Base-by-base conservation (phyloP, 2,113 vertebrate species). In the Sturnus vulgaris region DNA sequence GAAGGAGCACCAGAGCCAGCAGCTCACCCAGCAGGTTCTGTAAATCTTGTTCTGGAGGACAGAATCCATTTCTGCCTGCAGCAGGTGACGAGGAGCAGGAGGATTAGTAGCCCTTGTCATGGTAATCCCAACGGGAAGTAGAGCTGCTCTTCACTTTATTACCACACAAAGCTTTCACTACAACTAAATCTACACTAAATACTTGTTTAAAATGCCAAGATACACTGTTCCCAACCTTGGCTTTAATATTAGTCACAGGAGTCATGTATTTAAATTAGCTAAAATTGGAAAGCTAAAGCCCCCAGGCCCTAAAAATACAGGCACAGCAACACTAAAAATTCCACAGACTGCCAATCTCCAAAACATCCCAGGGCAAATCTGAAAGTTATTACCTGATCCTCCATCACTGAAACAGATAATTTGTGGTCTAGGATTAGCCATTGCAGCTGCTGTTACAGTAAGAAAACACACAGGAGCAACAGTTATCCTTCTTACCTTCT, bases 121-220 rank as follows among this genome's bases (percentile, higher is more conserved):
- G 31, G 85, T 90, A 96, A 95, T 93, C 87, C 75, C 87, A 92
- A 79, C 24, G 11, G 73, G 82, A 90, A 69, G 37, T 2, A 76
- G 82, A 86, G 82, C 70, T 3, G 23, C 84, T 79, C 73, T 78
- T 90, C 73, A 39, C 49, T 91, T 66, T 18, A 57, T 61, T 82
- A 66, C 75, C 1, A 3, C 57, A 56, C n/a, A 90, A 53, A 93
- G 73, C 64, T 87, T 93, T 90, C 1, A 2, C 86, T 95, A 91
- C 77, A 78, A 89, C 69, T 88, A 78, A 91, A 76, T 89, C 86
- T 70, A 68, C 3, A 3, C 57, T 87, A 87, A 93, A 71, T 53
- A 39, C 79, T 93, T 56, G 57, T 85, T 92, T 92, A 83, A 91
- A 95, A 75, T 53, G 77, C 59, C 55, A 33, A 3, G 18, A 39